Conservation (phyloP, 2,888 invertebrate species). For the Euzophera pinguis region DNA sequence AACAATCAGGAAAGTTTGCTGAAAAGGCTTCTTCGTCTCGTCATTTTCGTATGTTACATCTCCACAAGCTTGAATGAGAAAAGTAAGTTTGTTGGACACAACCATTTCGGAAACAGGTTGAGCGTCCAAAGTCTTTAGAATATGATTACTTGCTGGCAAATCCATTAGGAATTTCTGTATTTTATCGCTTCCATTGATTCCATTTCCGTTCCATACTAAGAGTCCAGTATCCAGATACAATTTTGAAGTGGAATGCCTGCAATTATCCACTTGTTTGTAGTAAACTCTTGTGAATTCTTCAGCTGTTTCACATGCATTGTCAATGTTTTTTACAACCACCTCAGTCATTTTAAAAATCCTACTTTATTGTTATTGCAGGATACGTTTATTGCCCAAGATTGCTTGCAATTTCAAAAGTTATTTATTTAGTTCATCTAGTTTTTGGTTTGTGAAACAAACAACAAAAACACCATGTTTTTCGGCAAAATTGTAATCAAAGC, state of each 20-base stretch:
- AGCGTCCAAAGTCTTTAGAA: conserved; percentile 88
- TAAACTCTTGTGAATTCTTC: conserved; percentile 94
- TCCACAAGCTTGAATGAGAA: conserved; percentile 91
- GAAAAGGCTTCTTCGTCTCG: conserved; percentile 83
- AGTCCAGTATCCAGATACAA: conserved; percentile 91
- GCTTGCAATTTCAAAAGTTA: too few relatives aligned
- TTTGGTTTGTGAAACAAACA: too few relatives aligned
- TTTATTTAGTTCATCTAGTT: too few relatives aligned
- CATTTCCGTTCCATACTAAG: conserved; percentile 97
- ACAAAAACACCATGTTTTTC: too few relatives aligned
- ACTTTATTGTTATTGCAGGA: too few relatives aligned
- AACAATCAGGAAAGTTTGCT: conserved; percentile 92
- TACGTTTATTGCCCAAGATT: too few relatives aligned
- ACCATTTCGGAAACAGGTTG: conserved; percentile 91
- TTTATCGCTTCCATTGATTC: conserved; percentile 86
- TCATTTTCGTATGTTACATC: conserved; percentile 85
- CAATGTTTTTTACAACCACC: conserved; percentile 83
- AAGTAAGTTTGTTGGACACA: conserved; percentile 88
- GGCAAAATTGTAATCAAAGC: too few relatives aligned
- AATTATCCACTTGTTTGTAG: conserved; percentile 93
- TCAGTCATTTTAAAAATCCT: conserved; percentile 55
- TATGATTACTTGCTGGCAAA: conserved; percentile 89
- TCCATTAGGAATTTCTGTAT: conserved; percentile 93
- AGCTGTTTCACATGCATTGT: conserved; percentile 90
- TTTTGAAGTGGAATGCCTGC: conserved; percentile 89